Evolutionary conservation across 1,140 invertebrate genomes (phyloP).

Genomic region (Schlechtendalia chinensis): DNA sequence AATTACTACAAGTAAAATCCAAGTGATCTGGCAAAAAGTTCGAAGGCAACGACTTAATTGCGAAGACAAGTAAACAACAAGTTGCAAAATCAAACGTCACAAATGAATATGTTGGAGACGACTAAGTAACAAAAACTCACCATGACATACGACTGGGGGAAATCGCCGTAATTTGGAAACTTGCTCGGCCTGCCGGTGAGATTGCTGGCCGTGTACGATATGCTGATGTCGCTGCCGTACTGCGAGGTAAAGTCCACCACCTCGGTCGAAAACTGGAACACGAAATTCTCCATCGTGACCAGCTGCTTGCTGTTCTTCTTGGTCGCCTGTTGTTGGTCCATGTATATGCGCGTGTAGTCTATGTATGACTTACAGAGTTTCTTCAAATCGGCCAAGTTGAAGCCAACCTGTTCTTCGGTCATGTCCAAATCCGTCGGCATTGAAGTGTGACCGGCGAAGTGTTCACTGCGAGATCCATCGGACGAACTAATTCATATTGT

Average conservation of each 20-base stretch:
- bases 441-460: too few species aligned
- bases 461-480: too few species aligned
- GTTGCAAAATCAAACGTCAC: too few species aligned
- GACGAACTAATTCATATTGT: neutral
- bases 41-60: too few species aligned
- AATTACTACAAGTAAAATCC: too few species aligned
- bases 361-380: slow-evolving; percentile 18
- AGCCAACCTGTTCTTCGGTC: slow-evolving; percentile 19
- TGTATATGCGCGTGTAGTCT: slow-evolving; percentile 15
- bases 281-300: neutral
- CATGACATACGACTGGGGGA: slow-evolving; percentile 84
- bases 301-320: neutral
- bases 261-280: slow-evolving; percentile 64
- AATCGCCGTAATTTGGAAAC: slow-evolving; percentile 86
- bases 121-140: slow-evolving; percentile 59
- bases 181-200: slow-evolving; percentile 77
- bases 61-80: too few species aligned
- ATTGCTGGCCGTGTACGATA: slow-evolving; percentile 84
- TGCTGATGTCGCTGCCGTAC: slow-evolving; percentile 82
- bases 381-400: neutral
- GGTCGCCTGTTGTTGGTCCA: neutral
- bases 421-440: neutral
- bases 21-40: too few species aligned
- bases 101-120: too few species aligned
- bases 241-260: slow-evolving; percentile 84